Conservation (phyloP, 2,888 invertebrate genomes). For the Incurvaria masculella region DNA sequence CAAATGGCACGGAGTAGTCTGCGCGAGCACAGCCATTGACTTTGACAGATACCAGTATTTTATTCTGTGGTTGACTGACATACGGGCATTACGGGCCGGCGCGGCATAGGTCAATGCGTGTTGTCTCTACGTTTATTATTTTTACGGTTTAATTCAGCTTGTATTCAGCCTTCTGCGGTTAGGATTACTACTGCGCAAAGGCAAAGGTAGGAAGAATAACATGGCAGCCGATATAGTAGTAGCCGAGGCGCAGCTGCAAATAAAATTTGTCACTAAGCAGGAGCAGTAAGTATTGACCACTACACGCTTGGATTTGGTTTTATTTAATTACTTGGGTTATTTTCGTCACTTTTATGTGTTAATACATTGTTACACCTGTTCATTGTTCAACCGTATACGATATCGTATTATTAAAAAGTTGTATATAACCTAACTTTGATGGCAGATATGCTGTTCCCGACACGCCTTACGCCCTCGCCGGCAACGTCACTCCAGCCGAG, state of each 20-base stretch:
- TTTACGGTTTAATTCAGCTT: too few relatives aligned
- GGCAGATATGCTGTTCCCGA: constrained; percentile 84
- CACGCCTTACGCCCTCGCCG: constrained; percentile 78
- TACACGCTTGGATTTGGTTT: neutral
- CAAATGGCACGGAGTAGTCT: too few relatives aligned
- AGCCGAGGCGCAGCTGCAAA: constrained; percentile 65
- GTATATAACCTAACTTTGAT: constrained; percentile 6
- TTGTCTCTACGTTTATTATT: too few relatives aligned
- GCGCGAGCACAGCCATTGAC: too few relatives aligned
- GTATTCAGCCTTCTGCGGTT: too few relatives aligned
- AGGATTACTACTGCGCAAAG: too few relatives aligned
- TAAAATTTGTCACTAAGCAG: constrained; percentile 77
- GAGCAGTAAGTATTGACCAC: constrained; percentile 61
- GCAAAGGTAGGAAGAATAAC: too few relatives aligned
- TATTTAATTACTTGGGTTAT: neutral
- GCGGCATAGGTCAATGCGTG: too few relatives aligned
- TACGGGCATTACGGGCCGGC: too few relatives aligned
- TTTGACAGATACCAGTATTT: too few relatives aligned
- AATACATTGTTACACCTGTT: neutral
- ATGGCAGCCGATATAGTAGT: too few relatives aligned
- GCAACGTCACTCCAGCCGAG: constrained; percentile 63
- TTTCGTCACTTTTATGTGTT: neutral
- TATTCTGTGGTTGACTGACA: too few relatives aligned
- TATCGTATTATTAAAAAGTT: neutral
- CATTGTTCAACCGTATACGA: neutral